Conservation (phyloP, 92 coral and sea anemone genomes). For the Heteractis magnifica region DNA sequence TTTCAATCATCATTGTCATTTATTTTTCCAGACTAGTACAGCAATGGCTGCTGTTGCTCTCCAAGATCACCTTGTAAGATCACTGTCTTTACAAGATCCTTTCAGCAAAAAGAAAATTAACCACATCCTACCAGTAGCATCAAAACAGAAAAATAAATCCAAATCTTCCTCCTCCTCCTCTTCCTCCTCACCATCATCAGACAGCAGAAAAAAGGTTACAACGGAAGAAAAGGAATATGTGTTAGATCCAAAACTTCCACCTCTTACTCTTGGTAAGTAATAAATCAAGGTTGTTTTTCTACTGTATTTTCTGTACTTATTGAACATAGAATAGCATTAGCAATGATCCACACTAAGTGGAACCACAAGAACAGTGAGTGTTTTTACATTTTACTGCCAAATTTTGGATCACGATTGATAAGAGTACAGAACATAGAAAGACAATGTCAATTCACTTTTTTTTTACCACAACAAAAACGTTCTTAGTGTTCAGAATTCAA, state of each 20-base stretch:
- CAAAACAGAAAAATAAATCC: slow-evolving; percentile 33
- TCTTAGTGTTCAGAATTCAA: no score
- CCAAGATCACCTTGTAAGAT: slow-evolving; percentile 87
- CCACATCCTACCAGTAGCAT: slow-evolving; percentile 60
- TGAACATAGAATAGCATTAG: no score
- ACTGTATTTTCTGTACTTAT: background rate
- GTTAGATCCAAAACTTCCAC: slow-evolving; percentile 88
- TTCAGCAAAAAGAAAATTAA: slow-evolving; percentile 71
- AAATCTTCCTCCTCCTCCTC: slow-evolving; percentile 2
- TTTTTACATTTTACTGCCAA: no score
- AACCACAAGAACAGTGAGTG: no score
- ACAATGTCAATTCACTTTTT: no score
- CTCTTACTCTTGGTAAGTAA: slow-evolving; percentile 75
- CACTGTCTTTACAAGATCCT: slow-evolving; percentile 90
- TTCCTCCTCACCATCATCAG: slow-evolving; percentile 2
- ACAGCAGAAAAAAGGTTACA: slow-evolving; percentile 13
- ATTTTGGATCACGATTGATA: no score
- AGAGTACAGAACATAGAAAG: no score
- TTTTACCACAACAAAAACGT: no score
- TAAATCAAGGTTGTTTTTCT: background rate
- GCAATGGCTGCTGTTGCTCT: slow-evolving; percentile 96
- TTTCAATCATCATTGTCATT: no score
- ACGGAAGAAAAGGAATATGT: slow-evolving; percentile 75
- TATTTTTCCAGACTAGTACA: slow-evolving; percentile 56
- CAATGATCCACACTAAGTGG: no score